Evolutionary conservation across 2,888 invertebrate genomes (phyloP).

Genomic region (Nyleta sp.): DNA sequence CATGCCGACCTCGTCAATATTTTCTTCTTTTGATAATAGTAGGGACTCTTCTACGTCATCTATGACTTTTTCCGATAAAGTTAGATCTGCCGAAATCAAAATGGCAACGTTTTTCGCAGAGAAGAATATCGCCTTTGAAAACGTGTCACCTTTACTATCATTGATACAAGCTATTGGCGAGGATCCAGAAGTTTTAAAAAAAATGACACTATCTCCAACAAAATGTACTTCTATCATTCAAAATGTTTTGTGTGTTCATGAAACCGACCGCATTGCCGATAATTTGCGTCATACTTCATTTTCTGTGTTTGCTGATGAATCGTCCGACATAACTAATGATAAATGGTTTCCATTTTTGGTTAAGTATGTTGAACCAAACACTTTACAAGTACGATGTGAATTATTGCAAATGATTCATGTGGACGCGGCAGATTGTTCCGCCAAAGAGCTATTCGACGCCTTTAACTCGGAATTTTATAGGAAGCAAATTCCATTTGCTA

Average conservation of each 20-base stretch:
- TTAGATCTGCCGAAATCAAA: constrained; percentile 30
- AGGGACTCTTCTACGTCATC: too few relatives aligned
- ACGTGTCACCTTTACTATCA: constrained; percentile 22
- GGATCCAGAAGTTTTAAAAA: constrained; percentile 48
- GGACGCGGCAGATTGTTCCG: constrained; percentile 53
- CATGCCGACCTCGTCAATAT: background rate
- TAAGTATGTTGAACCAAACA: constrained; percentile 52
- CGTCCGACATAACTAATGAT: constrained; percentile 10
- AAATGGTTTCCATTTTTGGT: constrained; percentile 24
- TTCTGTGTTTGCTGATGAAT: constrained; percentile 27
- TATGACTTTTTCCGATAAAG: background rate
- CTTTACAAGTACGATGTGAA: constrained; percentile 5
- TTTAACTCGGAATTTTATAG: constrained; percentile 17
- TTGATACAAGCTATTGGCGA: constrained; percentile 40
- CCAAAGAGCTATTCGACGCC: constrained; percentile 20
- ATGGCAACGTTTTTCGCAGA: constrained; percentile 45
- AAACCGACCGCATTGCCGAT: constrained; percentile 4
- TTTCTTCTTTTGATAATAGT: too few relatives aligned
- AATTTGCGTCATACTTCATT: constrained; percentile 8
- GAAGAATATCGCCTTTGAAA: constrained; percentile 43
- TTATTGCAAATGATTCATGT: constrained; percentile 50
- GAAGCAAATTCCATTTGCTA: constrained; percentile 50
- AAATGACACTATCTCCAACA: constrained; percentile 37
- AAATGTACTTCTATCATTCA: constrained; percentile 31
- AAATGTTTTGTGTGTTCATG: constrained; percentile 9